Conservation (phyloP, 2,113 vertebrate species). For the Menura novaehollandiae region DNA sequence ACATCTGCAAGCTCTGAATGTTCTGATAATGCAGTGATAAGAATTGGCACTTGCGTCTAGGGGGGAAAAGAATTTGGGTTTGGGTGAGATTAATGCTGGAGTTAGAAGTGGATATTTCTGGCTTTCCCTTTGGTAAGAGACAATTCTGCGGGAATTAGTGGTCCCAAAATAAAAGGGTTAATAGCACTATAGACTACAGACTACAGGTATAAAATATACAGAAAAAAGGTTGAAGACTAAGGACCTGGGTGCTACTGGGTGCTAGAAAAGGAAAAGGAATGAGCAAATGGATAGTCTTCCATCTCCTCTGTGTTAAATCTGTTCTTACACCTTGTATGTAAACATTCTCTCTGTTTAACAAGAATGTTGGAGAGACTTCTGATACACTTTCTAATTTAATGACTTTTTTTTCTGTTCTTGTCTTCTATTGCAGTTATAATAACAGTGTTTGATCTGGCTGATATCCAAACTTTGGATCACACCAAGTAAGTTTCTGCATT, state of each 20-base stretch:
- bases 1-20: not conserved
- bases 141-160: not conserved
- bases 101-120: not conserved
- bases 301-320: not conserved
- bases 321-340: not conserved
- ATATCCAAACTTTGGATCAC: constrained; percentile 81
- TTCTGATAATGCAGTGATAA: not conserved
- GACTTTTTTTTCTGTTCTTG: not conserved
- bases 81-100: not conserved
- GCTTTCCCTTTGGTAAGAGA: not conserved
- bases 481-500: constrained; percentile 76
- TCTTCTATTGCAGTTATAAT: constrained; percentile 73
- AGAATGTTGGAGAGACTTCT: not conserved
- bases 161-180: not conserved
- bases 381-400: not conserved
- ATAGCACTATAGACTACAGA: not conserved
- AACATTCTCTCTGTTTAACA: not conserved
- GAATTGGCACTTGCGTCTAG: not conserved
- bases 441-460: constrained; percentile 76
- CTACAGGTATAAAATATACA: not conserved
- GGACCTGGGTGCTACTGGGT: not conserved
- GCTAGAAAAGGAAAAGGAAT: not conserved
- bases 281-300: not conserved
- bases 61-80: not conserved
- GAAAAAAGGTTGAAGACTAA: not conserved